Evolutionary conservation across 2,888 invertebrate species (phyloP).

Genomic region (Drosophila emarginata): DNA sequence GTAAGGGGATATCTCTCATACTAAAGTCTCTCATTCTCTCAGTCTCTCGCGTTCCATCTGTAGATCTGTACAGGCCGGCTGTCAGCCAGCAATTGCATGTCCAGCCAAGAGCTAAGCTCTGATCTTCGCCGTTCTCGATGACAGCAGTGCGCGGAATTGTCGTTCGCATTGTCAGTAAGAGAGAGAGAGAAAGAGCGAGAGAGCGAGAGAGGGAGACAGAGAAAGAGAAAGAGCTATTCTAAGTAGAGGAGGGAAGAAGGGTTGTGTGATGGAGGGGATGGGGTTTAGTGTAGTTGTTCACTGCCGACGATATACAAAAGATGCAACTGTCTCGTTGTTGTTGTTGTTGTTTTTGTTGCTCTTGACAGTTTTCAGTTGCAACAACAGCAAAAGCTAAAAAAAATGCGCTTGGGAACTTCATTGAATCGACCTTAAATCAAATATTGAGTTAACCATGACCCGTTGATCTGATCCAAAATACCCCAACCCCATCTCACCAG

Average conservation of each 20-base stretch:
- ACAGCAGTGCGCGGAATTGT: slow-evolving; percentile 68
- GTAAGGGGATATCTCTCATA: slow-evolving; percentile 19
- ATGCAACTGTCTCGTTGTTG: slow-evolving; percentile 71
- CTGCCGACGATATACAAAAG: slow-evolving; percentile 69
- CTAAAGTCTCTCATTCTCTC: slow-evolving; percentile 26
- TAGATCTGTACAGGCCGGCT: slow-evolving; percentile 15
- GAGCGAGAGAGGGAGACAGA: background rate
- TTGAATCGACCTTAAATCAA: slow-evolving; percentile 68
- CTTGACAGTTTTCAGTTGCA: slow-evolving; percentile 42
- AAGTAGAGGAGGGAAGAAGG: no score
- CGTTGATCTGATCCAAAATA: slow-evolving; percentile 1
- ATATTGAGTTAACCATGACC: slow-evolving; percentile 71
- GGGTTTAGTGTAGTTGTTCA: slow-evolving; percentile 5
- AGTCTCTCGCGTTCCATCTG: slow-evolving; percentile 15
- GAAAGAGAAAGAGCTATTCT: background rate
- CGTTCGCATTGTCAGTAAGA: slow-evolving; percentile 70
- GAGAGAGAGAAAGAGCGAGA: slow-evolving; percentile 7
- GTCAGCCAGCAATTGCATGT: slow-evolving; percentile 70
- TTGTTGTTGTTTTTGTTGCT: slow-evolving; percentile 34
- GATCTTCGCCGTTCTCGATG: slow-evolving; percentile 21
- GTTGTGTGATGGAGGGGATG: background rate
- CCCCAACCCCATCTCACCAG: background rate
- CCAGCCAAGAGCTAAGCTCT: slow-evolving; percentile 39
- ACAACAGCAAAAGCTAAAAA: slow-evolving; percentile 53
- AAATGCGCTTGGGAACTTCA: slow-evolving; percentile 75